Evolutionary conservation across 2,888 invertebrate genomes (phyloP).

Genomic region (Drosophila picticornis): DNA sequence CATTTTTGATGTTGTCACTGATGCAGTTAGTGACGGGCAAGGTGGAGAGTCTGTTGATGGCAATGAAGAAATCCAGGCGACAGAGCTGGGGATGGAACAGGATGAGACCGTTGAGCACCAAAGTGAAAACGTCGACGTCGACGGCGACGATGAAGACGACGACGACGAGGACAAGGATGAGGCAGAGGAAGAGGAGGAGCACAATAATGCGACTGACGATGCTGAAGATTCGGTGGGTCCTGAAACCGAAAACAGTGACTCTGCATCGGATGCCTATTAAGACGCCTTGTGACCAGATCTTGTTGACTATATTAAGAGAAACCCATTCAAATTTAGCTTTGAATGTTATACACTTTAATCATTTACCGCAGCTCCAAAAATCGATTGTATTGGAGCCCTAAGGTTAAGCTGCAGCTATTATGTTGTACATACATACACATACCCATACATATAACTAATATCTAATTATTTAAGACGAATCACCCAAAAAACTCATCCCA

Average conservation of each 20-base stretch:
- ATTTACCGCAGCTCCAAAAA: background rate
- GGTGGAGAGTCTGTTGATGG: conserved; percentile 34
- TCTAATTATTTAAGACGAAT: conserved; percentile 8
- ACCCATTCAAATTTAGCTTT: conserved; percentile 21
- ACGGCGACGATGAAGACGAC: conserved; percentile 22
- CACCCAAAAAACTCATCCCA: background rate
- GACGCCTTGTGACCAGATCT: conserved; percentile 29
- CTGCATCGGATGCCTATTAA: conserved; percentile 30
- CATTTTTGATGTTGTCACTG: conserved; percentile 50
- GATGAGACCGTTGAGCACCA: background rate
- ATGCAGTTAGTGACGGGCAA: conserved; percentile 15
- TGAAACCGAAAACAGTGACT: conserved; percentile 31
- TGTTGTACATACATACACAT: conserved; percentile 61
- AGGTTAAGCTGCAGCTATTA: conserved; percentile 42
- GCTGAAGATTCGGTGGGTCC: conserved; percentile 19
- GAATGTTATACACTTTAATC: conserved; percentile 5
- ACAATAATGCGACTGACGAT: conserved; percentile 24
- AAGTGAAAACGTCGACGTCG: conserved; percentile 6
- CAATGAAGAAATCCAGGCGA: conserved; percentile 32
- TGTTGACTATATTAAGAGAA: conserved; percentile 24
- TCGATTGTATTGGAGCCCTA: conserved; percentile 7
- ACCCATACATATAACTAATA: background rate
- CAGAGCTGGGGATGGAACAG: conserved; percentile 18
- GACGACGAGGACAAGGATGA: conserved; percentile 19
- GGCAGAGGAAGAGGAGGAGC: conserved; percentile 14